These are phyloP conservation scores for Helicoverpa zea DNA, from an alignment of 1,140 invertebrate genomes.

Conservation along the genomic window DNA sequence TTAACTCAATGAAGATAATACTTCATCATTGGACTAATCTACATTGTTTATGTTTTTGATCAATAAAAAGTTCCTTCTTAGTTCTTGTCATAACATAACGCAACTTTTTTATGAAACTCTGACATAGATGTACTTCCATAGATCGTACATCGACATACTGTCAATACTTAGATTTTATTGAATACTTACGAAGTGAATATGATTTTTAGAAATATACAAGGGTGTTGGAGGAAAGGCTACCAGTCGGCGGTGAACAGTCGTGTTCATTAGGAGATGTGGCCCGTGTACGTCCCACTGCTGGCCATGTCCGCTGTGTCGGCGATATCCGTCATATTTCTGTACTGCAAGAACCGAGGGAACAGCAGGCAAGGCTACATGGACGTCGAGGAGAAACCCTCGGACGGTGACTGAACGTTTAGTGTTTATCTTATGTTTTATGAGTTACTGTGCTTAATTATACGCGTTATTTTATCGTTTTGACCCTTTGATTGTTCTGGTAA, in stretches of 20 bases:
- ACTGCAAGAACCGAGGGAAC: constrained; percentile 69
- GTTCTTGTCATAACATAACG: neutral
- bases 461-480: constrained; percentile 1
- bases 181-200: constrained; percentile 1
- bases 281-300: constrained; percentile 72
- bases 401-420: constrained; percentile 22
- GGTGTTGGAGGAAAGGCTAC: neutral
- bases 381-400: constrained; percentile 72
- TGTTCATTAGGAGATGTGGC: constrained; percentile 58
- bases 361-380: constrained; percentile 78
- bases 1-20: no score
- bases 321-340: constrained; percentile 74
- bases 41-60: no score
- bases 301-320: constrained; percentile 75
- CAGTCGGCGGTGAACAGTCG: neutral
- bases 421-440: constrained; percentile 13
- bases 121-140: neutral
- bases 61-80: no score
- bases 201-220: constrained; percentile 28
- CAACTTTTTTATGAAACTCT: constrained; percentile 3
- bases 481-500: neutral
- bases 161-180: neutral
- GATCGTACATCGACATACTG: neutral
- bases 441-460: constrained; percentile 31
- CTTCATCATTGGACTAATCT: no score